phyloP scores from a whole-genome alignment of 2,888 invertebrate species.

The Rhorus exstirpatorius region DNA sequence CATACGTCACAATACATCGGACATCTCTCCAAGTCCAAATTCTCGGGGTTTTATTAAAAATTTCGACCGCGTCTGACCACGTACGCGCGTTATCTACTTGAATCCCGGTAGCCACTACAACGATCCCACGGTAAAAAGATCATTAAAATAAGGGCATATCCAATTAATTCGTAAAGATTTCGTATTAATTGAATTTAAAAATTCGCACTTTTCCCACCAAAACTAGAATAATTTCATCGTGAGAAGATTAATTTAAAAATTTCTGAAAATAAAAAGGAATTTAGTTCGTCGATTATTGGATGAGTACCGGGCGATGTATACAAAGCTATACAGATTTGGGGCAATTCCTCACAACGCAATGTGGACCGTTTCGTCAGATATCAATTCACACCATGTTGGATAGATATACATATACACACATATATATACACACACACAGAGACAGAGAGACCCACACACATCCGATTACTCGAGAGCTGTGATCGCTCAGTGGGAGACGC shows the following conservation, averaged over 20 bases:
- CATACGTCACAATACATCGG: not conserved
- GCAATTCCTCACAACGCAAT: conserved; percentile 32
- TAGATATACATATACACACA: conserved; percentile 26
- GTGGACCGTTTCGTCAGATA: not conserved
- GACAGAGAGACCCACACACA: not conserved
- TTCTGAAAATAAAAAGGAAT: no score
- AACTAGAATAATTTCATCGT: not conserved
- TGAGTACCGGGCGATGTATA: not conserved
- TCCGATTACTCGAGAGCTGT: conserved; percentile 15
- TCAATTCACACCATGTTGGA: conserved; percentile 51
- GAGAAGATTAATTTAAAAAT: no score
- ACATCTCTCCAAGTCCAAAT: conserved; percentile 1
- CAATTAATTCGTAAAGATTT: no score
- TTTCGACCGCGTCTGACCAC: conserved; percentile 54
- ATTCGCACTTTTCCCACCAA: not conserved
- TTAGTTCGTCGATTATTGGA: no score
- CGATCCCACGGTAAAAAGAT: no score
- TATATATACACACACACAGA: not conserved
- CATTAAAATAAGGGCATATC: no score
- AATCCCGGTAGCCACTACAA: no score
- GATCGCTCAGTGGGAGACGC: conserved; percentile 35
- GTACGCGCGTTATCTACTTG: conserved; percentile 7
- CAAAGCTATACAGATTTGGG: not conserved
- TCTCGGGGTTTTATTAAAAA: not conserved
- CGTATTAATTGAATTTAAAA: no score